phyloP scores from a whole-genome alignment of 2,113 vertebrate genomes.

The Proterorhinus semilunaris region DNA sequence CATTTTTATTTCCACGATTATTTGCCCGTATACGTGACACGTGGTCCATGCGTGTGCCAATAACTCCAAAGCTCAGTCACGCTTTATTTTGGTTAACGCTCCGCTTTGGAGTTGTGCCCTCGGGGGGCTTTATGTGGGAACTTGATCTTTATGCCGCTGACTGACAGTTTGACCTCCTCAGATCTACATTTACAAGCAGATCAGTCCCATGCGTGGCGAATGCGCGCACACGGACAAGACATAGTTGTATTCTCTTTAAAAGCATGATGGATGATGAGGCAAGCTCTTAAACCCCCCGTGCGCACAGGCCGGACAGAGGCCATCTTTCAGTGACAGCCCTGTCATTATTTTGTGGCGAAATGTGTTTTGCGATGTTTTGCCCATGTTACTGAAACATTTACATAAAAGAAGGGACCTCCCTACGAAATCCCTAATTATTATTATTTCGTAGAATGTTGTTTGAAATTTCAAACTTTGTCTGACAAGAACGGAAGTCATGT shows the following conservation, averaged over 20 bases:
- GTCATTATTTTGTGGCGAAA: background rate
- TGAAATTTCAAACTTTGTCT: too few species aligned
- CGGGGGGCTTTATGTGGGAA: slow-evolving; percentile 50
- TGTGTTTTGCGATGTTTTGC: background rate
- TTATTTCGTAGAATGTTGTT: too few species aligned
- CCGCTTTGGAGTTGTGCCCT: slow-evolving; percentile 54
- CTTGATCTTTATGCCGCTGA: slow-evolving; percentile 62
- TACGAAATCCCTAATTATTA: too few species aligned
- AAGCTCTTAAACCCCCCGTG: background rate
- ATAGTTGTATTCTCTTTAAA: slow-evolving; percentile 39
- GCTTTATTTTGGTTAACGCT: slow-evolving; percentile 57
- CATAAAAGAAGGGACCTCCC: background rate
- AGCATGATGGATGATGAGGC: background rate
- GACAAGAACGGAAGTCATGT: too few species aligned
- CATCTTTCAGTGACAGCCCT: background rate
- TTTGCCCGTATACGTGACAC: slow-evolving; percentile 43
- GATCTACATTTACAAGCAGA: slow-evolving; percentile 60
- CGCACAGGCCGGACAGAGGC: background rate
- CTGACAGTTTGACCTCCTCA: slow-evolving; percentile 64
- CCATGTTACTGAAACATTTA: too few species aligned
- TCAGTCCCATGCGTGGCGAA: slow-evolving; percentile 42
- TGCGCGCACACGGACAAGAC: slow-evolving; percentile 23
- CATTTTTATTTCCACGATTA: background rate
- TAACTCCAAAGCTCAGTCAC: slow-evolving; percentile 49
- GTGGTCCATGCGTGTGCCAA: slow-evolving; percentile 47